Base-by-base conservation (phyloP, 2,888 invertebrate species). In the Acleris emargana region DNA sequence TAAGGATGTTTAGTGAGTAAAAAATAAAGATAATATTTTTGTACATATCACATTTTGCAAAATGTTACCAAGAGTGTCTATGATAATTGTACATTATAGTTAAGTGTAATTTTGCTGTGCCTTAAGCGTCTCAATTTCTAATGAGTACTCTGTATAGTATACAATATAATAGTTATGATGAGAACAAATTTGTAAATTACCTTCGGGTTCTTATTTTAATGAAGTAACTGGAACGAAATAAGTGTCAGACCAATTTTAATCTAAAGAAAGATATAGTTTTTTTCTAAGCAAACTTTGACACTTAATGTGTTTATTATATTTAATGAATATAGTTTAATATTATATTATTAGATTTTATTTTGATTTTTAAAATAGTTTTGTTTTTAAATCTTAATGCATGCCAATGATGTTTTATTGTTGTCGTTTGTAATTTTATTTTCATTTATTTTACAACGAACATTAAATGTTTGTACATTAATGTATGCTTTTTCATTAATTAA, bases 71-170 rank as follows among this genome's bases (percentile, higher is more conserved):
- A 86, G 81, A 87, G 87, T 89, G 89, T 91, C 87, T 87, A 87
- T 79, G 72, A 70, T 77, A 76, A 73, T 69, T 79, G 75, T 86
- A 85, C 73, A 82, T 80, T 85, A 74, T 87, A 91, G 80, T 81
- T 88, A 91, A 89, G 75, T 84, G 86, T 90, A 91, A 91, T 86
- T 87, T 88, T 84, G 87, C 89, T 86, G 91, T 92, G 91, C 91
- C 91, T 92, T 92, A 91, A 82, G 89, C 88, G 91, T 92, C 89
- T 91, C 91, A 92, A 91, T 91, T 91, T 91, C 85, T 85, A 71
- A 68, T 59, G 67, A 71, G 66, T 63, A 67, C 58, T 63, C 54
- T 62, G 38, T 55, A 49, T 62, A 67, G 57, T 18, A 58, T 53
- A 50, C 43, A 60, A 57, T 61, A 38, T 50, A 45, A 32, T 57